These are phyloP conservation scores for Monopterus albus DNA, from an alignment of 2,113 vertebrate genomes.

Conservation along the genomic window DNA sequence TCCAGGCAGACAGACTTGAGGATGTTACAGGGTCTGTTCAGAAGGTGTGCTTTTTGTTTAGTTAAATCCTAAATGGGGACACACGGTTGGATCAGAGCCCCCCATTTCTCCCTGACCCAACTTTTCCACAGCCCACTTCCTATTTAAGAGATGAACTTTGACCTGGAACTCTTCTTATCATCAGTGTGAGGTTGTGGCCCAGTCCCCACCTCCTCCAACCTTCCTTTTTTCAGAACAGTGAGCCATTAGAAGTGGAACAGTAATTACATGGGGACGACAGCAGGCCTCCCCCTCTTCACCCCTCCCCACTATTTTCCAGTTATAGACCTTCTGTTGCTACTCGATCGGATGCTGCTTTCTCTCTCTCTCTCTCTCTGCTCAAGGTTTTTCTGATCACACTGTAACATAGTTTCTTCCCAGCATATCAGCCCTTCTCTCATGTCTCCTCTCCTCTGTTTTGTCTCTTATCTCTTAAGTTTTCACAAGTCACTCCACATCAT, in stretches of 20 bases:
- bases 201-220: neutral
- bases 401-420: conserved; percentile 4
- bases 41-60: neutral
- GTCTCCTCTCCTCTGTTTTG: neutral
- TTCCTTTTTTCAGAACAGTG: conserved; percentile 29
- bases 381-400: conserved; percentile 14
- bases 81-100: conserved; percentile 61
- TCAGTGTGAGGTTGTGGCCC: conserved; percentile 10
- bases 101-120: conserved; percentile 8
- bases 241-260: conserved; percentile 28
- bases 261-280: conserved; percentile 11
- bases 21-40: conserved; percentile 54
- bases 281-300: neutral
- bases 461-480: neutral
- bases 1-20: conserved; percentile 27
- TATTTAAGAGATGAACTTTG: conserved; percentile 53
- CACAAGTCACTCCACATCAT: conserved; percentile 4
- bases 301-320: conserved; percentile 5
- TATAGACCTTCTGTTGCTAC: conserved; percentile 57
- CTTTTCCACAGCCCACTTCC: conserved; percentile 24
- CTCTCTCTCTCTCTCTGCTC: neutral
- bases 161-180: conserved; percentile 47
- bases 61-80: conserved; percentile 45
- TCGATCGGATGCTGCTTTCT: conserved; percentile 50
- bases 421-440: neutral